Evolutionary conservation across 2,888 invertebrate genomes (phyloP).

Genomic region (Drosophila siamana): DNA sequence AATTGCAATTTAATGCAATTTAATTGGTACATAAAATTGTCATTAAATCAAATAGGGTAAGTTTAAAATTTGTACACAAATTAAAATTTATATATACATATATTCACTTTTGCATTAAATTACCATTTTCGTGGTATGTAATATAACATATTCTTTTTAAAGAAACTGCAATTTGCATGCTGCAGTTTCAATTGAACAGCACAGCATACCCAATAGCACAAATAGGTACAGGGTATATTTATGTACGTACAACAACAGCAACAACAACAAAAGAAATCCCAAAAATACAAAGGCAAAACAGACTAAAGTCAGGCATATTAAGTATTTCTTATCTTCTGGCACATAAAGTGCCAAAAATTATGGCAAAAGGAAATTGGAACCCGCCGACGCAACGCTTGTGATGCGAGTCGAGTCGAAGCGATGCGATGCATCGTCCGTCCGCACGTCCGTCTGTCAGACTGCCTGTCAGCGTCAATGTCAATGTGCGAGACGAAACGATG

Average conservation of each 20-base stretch:
- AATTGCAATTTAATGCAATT: no score
- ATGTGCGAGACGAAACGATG: conserved; percentile 18
- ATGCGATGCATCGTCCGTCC: neutral
- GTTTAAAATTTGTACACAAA: no score
- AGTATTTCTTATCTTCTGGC: conserved; percentile 63
- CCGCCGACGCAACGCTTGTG: conserved; percentile 20
- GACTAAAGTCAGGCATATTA: conserved; percentile 42
- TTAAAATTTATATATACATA: no score
- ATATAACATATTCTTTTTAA: no score
- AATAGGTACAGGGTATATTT: neutral
- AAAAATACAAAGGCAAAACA: conserved; percentile 18
- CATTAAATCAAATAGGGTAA: no score
- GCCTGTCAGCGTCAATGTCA: conserved; percentile 29
- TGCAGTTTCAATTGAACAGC: no score
- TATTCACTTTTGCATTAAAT: no score
- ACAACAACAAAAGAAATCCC: conserved; percentile 3
- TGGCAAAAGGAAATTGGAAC: conserved; percentile 71
- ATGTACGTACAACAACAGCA: neutral
- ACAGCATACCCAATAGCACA: neutral
- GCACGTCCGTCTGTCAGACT: neutral
- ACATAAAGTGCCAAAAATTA: conserved; percentile 77
- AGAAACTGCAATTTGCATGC: no score
- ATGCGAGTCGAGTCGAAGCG: conserved; percentile 3
- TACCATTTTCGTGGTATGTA: no score
- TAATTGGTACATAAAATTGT: no score